Percentiles rank a stretch among this genome's conserved stretches.
Evolutionary conservation across 2,113 vertebrate genomes (phyloP).

Genomic region (rabbit (Oryctolagus cuniculus)): mOryCun1.1 NC_091436.1:13599501-13600000

Average conservation of each 20-base stretch:
- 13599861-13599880: background rate
- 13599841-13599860: background rate
- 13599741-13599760: background rate
- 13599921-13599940: slow-evolving; percentile 90
- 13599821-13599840: background rate
- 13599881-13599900: background rate
- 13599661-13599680: background rate
- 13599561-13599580: background rate
- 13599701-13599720: background rate
- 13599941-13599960: slow-evolving; percentile 87
- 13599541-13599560: background rate
- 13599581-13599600: background rate
- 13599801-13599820: background rate
- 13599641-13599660: background rate
- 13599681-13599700: background rate
- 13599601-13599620: background rate
- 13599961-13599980: slow-evolving; percentile 92
- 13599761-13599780: background rate
- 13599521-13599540: background rate
- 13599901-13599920: slow-evolving; percentile 84
- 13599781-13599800: background rate
- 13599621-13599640: background rate
- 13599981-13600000: slow-evolving; percentile 98
- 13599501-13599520: no score
- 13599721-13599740: background rate